Base-by-base conservation (phyloP, 2,113 vertebrate genomes). In the Thalassoma bifasciatum region DNA sequence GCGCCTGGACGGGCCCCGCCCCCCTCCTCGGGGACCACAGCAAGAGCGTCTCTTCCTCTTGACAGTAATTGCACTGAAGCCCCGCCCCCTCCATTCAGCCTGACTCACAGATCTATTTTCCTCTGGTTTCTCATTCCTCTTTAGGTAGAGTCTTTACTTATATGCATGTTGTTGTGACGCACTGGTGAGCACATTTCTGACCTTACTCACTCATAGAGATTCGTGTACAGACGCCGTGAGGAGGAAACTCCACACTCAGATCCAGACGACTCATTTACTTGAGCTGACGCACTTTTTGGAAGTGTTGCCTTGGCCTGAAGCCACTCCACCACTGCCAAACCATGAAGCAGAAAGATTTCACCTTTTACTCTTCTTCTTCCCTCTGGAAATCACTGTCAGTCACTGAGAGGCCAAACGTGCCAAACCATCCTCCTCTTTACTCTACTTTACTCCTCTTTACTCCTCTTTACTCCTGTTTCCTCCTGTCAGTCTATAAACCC, bases 1-100 rank as follows among this genome's bases (percentile, higher is more conserved):
- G 88, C 50, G 95, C 93, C 56, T 99, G 98, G 98, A 95, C 91
- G 5, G 83, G 91, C 70, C 91, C 92, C 23, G 49, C 68, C 44
- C 91, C 92, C 60, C 68, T 89, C 38, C 81, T 96, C 59, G 90
- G 86, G 81, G 84, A 86, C 56, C 93, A 94, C 82, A 91, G 95
- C 66, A 97, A 95, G 90, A 96, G 90, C 75, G 86, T 84, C 52
- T 72, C 94, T 65, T 88, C 87, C 36, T 94, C 92, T 79, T 96
- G 93, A 97, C 85, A 81, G 76, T 90, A 67, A 81, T 53, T 81
- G 56, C 90, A 73, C 85, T 30, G 76, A 9, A 40, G 9, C 38
- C 17, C 44, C 46, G 10, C 46, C n/a, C 8, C 68, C 53, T 21
- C 37, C 66, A 66, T 54, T 3, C 37, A 75, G 66, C 75, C 66